Evolutionary conservation across 2,888 invertebrate species (phyloP).

Genomic region (Leucoma salicis): DNA sequence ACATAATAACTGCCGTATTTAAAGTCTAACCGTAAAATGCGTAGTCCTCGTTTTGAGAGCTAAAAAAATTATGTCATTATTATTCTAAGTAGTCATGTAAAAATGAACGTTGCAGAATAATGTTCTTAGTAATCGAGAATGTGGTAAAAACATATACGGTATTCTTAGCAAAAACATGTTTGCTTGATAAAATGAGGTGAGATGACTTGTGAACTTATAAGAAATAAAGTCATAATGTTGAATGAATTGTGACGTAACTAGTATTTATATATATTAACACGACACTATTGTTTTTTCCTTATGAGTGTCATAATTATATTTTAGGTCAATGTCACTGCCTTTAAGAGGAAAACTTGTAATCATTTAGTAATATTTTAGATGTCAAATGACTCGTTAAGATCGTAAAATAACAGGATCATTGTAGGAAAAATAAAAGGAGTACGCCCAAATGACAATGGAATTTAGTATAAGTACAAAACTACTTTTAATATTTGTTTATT

Average conservation of each 20-base stretch:
- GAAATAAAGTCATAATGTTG: constrained; percentile 19
- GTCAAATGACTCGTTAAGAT: too few species aligned
- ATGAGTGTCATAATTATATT: not conserved
- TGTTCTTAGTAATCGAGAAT: not conserved
- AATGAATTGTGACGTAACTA: not conserved
- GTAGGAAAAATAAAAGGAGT: too few species aligned
- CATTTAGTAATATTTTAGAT: too few species aligned
- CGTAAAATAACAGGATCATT: too few species aligned
- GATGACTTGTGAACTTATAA: constrained; percentile 19
- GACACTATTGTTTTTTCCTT: not conserved
- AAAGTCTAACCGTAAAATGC: too few species aligned
- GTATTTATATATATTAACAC: not conserved
- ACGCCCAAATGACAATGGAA: too few species aligned
- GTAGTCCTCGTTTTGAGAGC: too few species aligned
- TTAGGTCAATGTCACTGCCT: not conserved
- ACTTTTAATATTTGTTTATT: too few species aligned
- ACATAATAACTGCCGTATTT: too few species aligned
- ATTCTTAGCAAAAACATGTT: constrained; percentile 17
- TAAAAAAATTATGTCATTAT: too few species aligned
- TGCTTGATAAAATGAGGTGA: constrained; percentile 13
- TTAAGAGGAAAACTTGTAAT: not conserved
- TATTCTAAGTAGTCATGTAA: not conserved
- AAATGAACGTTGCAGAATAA: not conserved
- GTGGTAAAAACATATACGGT: not conserved
- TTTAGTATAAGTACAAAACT: too few species aligned